Evolutionary conservation across 2,888 invertebrate genomes (phyloP).

Genomic region (Herminia tarsipennalis): DNA sequence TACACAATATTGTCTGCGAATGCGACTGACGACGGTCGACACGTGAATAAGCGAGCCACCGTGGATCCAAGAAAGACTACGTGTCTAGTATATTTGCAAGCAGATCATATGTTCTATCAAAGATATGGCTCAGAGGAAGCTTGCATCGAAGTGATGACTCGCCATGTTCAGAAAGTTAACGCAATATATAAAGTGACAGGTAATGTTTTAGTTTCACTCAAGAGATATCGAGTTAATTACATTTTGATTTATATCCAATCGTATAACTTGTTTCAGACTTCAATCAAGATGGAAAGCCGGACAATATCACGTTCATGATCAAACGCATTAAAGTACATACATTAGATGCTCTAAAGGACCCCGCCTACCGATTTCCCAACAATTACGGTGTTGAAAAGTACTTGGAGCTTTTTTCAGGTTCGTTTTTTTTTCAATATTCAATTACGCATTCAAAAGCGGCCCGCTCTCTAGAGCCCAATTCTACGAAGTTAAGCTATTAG

Average conservation of each 20-base stretch:
- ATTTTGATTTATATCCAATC: constrained; percentile 8
- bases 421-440: constrained; percentile 35
- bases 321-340: constrained; percentile 98
- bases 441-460: constrained; percentile 43
- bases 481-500: constrained; percentile 42
- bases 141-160: constrained; percentile 97
- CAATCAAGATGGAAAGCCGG: constrained; percentile 95
- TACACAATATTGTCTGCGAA: constrained; percentile 78
- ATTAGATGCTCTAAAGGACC: constrained; percentile 92
- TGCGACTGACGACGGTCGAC: constrained; percentile 83
- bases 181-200: constrained; percentile 94
- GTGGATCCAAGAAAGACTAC: constrained; percentile 95
- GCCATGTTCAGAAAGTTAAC: constrained; percentile 97
- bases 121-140: constrained; percentile 97
- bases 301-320: constrained; percentile 98
- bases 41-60: constrained; percentile 88
- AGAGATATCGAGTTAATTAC: constrained; percentile 3
- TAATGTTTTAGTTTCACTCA: constrained; percentile 58
- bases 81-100: constrained; percentile 97
- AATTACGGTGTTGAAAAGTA: constrained; percentile 99
- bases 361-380: constrained; percentile 95
- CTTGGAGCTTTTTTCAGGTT: constrained; percentile 98
- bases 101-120: constrained; percentile 98
- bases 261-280: constrained; percentile 88
- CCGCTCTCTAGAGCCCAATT: constrained; percentile 42